phyloP scores from a whole-genome alignment of 1,140 invertebrate species.

The Phthorimaea operculella region DNA sequence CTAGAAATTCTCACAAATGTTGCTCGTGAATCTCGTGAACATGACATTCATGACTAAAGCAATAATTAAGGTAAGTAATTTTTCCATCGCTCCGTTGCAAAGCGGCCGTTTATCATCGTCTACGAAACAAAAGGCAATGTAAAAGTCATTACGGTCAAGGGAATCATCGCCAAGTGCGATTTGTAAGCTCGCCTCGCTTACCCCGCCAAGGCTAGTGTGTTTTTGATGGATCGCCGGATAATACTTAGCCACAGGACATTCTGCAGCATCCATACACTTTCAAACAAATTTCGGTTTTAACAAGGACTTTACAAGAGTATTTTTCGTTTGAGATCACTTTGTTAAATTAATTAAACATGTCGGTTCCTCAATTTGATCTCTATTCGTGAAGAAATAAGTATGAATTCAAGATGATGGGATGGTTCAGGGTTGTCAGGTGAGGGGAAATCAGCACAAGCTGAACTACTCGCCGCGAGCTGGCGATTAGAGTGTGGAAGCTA shows the following conservation, averaged over 20 bases:
- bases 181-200: conserved; percentile 34
- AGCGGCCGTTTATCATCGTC: not conserved
- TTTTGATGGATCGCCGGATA: conserved; percentile 45
- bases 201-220: conserved; percentile 28
- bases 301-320: not conserved
- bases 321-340: not conserved
- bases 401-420: conserved; percentile 8
- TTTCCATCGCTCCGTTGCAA: not conserved
- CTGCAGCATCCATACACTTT: conserved; percentile 7
- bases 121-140: conserved; percentile 17
- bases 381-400: conserved; percentile 12
- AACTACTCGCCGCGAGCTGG: conserved; percentile 34
- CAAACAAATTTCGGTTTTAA: not conserved
- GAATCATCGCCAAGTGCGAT: conserved; percentile 34
- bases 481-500: conserved; percentile 29
- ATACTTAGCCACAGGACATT: conserved; percentile 31
- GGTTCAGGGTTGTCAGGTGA: conserved; percentile 9
- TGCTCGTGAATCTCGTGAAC: too few species aligned
- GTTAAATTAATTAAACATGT: conserved; percentile 17
- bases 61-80: not conserved
- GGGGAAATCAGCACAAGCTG: conserved; percentile 31
- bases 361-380: conserved; percentile 7
- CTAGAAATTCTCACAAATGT: too few species aligned
- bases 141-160: conserved; percentile 39
- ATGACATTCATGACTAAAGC: too few species aligned